Conservation (phyloP, 1,140 invertebrate species). For the Papilio helenus region DNA sequence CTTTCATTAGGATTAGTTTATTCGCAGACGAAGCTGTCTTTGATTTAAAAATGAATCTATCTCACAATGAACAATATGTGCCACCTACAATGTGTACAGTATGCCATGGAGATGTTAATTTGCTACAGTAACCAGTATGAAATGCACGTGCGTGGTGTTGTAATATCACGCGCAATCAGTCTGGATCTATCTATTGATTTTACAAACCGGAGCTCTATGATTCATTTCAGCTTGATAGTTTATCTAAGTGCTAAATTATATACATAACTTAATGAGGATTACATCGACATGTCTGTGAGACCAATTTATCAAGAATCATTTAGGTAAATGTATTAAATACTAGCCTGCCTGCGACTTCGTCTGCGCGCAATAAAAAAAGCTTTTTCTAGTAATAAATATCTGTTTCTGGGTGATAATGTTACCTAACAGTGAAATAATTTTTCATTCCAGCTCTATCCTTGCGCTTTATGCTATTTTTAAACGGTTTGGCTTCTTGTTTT, state of each 20-base stretch:
- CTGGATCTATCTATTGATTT: constrained; percentile 19
- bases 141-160: constrained; percentile 25
- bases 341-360: no score
- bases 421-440: no score
- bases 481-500: constrained; percentile 30
- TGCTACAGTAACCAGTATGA: constrained; percentile 28
- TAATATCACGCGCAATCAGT: constrained; percentile 6
- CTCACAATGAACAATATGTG: constrained; percentile 28
- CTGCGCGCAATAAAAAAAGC: no score
- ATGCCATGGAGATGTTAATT: not conserved
- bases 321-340: not conserved
- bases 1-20: no score
- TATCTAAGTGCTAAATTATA: not conserved
- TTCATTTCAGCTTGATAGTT: not conserved
- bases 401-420: no score
- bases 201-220: not conserved
- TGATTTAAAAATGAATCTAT: constrained; percentile 2
- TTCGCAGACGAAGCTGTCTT: not conserved
- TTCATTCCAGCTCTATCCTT: constrained; percentile 38
- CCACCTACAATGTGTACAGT: not conserved
- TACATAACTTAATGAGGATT: not conserved
- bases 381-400: no score
- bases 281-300: not conserved
- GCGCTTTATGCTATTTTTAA: constrained; percentile 44
- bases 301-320: not conserved